Conservation (phyloP, 2,888 invertebrate species). For the Protonemura montana region DNA sequence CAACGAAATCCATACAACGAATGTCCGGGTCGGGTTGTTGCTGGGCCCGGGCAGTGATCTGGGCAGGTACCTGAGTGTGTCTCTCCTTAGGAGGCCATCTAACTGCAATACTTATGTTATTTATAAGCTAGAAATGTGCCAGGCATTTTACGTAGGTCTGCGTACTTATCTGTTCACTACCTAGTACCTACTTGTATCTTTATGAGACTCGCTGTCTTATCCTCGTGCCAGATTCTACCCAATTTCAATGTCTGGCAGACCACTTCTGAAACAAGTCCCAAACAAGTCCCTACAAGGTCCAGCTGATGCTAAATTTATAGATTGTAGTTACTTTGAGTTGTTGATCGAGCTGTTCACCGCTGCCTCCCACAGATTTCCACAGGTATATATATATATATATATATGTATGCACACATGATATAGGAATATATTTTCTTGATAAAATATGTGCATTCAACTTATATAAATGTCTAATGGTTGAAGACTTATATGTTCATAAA, state of each 20-base stretch:
- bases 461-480: too few species aligned
- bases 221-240: not conserved
- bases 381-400: too few species aligned
- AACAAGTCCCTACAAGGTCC: too few species aligned
- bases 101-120: not conserved
- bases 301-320: too few species aligned
- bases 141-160: not conserved
- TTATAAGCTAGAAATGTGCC: not conserved
- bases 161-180: not conserved
- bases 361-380: too few species aligned
- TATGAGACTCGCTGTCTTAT: slow-evolving; percentile 1
- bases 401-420: too few species aligned
- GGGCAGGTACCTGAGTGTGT: not conserved
- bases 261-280: too few species aligned
- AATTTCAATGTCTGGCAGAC: not conserved
- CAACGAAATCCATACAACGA: not conserved
- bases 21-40: not conserved
- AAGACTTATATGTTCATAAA: too few species aligned
- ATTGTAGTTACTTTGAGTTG: too few species aligned
- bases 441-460: too few species aligned
- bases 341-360: too few species aligned
- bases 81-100: not conserved
- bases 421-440: too few species aligned
- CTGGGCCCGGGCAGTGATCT: not conserved
- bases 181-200: not conserved